Evolutionary conservation across 2,888 invertebrate species (phyloP), one percentile per base, ranked within the genome.

Genomic region (Nemotelus pantherinus): DNA sequence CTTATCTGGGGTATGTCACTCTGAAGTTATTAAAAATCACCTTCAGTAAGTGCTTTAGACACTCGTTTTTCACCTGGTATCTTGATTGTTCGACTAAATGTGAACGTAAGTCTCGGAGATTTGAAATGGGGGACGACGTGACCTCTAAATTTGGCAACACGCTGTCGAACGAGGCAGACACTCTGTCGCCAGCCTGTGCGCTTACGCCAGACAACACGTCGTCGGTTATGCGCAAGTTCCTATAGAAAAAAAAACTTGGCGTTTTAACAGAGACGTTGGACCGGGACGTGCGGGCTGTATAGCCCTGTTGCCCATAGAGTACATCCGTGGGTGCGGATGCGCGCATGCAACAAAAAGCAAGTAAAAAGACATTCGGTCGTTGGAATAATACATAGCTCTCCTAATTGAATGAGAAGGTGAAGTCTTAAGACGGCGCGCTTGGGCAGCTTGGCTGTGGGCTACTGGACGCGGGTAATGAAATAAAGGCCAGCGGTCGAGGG

Each of bases 171-270:
- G 90, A 82, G 92, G 94, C 94, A 95, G 95, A 95, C 95, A 94
- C 93, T 93, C 94, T 94, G 95, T 95, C 95, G 95, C 95, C 95
- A 91, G 92, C 90, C 92, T 90, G 89, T 92, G 90, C 90, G 91
- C 90, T 90, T 84, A 83, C 83, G 85, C 92, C 92, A 92, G 93
- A 93, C 93, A 92, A 89, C 90, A 90, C 92, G 93, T 92, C 93
- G 92, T 90, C 90, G 74, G n/a, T 63, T 63, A 60, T 60, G 44
- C 63, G 60, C 60, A 50, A 60, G 60, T 44, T 50, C 3, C 43
- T 70, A 25, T 53, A 50, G 47, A 74, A 74, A 74, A 63, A 74
- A 47, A 48, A 10, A 45, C 39, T 44, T 10, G 41, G n/a, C 43
- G 39, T 44, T 41, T 45, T 5, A 39, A 39, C 47, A 6, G n/a